These are phyloP conservation scores for Schizopygopsis pylzovi DNA, from an alignment of 2,797 vertebrate species.

Conservation along the genomic window DNA sequence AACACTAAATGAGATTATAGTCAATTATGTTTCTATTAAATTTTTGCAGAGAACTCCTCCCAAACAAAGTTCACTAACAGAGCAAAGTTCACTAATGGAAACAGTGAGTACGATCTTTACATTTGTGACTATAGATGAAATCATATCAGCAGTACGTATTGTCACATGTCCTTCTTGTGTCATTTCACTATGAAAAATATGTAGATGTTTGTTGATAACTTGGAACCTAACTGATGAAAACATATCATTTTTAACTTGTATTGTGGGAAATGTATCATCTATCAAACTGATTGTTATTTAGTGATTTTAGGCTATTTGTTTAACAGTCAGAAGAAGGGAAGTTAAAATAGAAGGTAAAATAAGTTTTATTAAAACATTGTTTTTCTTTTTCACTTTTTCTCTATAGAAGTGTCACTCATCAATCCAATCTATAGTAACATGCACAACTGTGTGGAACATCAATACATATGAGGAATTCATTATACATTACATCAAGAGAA, in stretches of 20 bases:
- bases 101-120: neutral
- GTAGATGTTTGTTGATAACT: neutral
- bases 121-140: neutral
- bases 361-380: neutral
- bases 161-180: neutral
- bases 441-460: neutral
- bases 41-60: neutral
- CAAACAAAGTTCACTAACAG: neutral
- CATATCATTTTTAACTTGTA: neutral
- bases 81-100: neutral
- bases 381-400: neutral
- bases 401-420: neutral
- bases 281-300: neutral
- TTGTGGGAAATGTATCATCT: neutral
- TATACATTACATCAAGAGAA: conserved; percentile 9
- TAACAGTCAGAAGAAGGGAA: neutral
- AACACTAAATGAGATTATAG: neutral
- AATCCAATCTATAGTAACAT: conserved; percentile 15
- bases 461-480: neutral
- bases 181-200: neutral
- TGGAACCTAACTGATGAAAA: neutral
- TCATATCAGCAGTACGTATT: neutral
- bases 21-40: neutral
- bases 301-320: neutral
- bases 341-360: neutral